Evolutionary conservation across 2,113 vertebrate genomes (phyloP).

Genomic region (Struthidea cinerea): DNA sequence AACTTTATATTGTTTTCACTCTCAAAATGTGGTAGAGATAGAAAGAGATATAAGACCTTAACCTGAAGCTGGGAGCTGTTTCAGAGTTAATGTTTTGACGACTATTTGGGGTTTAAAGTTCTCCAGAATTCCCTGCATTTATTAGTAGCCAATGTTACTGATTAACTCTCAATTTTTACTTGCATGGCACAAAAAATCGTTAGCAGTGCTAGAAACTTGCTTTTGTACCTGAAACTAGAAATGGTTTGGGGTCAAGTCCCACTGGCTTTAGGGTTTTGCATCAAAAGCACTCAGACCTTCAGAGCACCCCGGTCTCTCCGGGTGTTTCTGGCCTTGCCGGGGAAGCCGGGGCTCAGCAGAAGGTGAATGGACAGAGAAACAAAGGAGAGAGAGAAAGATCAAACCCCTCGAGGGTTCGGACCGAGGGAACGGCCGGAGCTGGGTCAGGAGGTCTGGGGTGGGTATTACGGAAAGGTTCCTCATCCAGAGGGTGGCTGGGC

Average conservation of each 20-base stretch:
- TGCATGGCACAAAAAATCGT: neutral
- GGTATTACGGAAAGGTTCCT: fast-evolving
- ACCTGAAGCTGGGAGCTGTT: neutral
- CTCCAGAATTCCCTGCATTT: neutral
- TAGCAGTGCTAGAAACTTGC: too few species aligned
- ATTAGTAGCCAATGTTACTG: neutral
- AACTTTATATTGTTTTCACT: neutral
- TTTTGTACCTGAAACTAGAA: neutral
- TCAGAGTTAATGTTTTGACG: neutral
- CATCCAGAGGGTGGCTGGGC: neutral
- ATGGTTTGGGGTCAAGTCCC: neutral
- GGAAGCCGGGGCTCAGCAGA: fast-evolving
- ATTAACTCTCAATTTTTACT: neutral
- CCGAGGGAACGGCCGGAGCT: neutral
- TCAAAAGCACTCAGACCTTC: fast-evolving
- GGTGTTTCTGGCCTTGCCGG: fast-evolving
- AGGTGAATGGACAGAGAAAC: fast-evolving
- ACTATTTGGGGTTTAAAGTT: conserved; percentile 9
- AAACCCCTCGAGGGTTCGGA: fast-evolving
- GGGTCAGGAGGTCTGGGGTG: neutral
- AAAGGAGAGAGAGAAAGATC: fast-evolving
- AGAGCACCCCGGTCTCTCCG: fast-evolving
- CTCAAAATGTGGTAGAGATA: neutral
- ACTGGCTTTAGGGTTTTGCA: neutral
- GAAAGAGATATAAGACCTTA: neutral